phyloP scores from a whole-genome alignment of 2,797 vertebrate genomes.

The Eulemur coronatus region DNA sequence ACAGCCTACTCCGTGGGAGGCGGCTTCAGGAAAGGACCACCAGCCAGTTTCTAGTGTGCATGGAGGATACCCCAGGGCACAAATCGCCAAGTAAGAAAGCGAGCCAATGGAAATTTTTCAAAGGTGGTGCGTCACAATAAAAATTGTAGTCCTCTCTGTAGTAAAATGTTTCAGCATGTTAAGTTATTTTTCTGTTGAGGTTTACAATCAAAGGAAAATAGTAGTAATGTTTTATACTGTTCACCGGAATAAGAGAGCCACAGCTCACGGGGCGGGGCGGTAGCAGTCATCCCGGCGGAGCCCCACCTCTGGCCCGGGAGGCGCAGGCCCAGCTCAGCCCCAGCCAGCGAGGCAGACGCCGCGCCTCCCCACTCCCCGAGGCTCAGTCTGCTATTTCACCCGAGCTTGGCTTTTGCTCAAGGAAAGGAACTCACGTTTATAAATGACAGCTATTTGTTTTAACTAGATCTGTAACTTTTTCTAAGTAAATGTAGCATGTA shows the following conservation, averaged over 20 bases:
- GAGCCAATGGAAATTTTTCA: neutral
- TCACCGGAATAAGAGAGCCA: neutral
- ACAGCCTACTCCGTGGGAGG: accelerated
- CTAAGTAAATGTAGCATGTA: conserved; percentile 38
- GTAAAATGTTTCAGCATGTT: neutral
- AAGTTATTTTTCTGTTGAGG: neutral
- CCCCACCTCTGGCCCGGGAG: neutral
- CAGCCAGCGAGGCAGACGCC: accelerated
- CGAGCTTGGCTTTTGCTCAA: neutral
- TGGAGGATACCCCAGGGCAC: neutral
- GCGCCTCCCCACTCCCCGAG: neutral
- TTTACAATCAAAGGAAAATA: conserved; percentile 4
- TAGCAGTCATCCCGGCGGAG: neutral
- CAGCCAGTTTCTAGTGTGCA: accelerated
- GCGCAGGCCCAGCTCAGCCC: neutral
- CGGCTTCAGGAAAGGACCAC: neutral
- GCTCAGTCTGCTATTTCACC: neutral
- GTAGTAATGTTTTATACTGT: neutral
- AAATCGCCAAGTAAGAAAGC: neutral
- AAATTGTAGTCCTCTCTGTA: neutral
- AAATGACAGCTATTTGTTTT: conserved; percentile 16
- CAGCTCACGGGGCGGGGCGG: neutral
- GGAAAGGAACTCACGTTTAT: neutral
- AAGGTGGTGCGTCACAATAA: neutral
- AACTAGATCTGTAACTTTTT: conserved; percentile 23